Evolutionary conservation across 92 coral and sea anemone species (phyloP), one percentile per base, ranked within the genome.

Genomic region (Siderastrea siderea): DNA sequence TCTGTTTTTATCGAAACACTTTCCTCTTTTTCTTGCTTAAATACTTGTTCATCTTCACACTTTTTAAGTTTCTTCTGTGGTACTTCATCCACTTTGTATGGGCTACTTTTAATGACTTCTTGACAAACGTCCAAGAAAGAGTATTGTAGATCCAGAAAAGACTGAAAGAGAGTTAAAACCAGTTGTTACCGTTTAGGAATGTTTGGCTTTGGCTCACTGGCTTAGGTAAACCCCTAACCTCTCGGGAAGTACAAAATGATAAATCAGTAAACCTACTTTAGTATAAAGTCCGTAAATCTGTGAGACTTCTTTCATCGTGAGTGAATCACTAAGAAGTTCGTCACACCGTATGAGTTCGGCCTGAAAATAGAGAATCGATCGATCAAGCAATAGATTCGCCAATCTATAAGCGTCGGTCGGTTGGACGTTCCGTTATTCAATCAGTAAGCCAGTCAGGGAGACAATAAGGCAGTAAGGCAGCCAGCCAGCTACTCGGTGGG

Each of bases 231-330:
- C 38, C 38, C 38, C 38, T 26, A 26, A 26, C 38, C 38, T 26
- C 38, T 26, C 38, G 38, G 44, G 7, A 63, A 16, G 68, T 9
- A 63, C 43, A 16, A 63, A 57, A 16, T 8, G 43, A 77, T 7
- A 26, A 77, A 77, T 14, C 2, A 38, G 7, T 4, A 6, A 14
- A 43, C 77, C 55, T 68, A 94, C 98, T 87, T 94, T 94, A n/a
- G 95, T 78, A 66, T 89, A 92, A 13, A 91, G 93, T 51, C 98
- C 98, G 67, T 94, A 94, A 38, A 94, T 94, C 71, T 95, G 90
- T 47, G 95, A 91, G 44, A 94, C 90, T 71, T 94, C 98, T 74
- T 87, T 94, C 90, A 94, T 84, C 10, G 98, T 92, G 4, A 94
- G 82, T 44, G 93, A 84, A 62, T 94, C 93, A 55, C 84, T 87